Conservation (phyloP, 2,113 vertebrate species). For the Romanogobio albipinnatus region DNA sequence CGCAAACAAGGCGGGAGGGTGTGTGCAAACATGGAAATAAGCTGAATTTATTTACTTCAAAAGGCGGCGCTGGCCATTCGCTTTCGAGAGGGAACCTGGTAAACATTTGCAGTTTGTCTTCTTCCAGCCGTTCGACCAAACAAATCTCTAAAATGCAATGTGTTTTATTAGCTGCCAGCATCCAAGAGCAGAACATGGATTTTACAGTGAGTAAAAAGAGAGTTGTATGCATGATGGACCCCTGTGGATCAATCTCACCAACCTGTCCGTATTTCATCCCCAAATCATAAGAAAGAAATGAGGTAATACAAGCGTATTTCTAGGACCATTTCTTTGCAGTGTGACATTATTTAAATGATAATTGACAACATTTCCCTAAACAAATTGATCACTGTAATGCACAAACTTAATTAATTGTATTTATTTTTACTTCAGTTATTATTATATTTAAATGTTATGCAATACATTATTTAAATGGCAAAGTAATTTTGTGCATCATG, state of each 20-base stretch:
- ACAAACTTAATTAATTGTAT: neutral
- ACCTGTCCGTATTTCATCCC: neutral
- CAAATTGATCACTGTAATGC: neutral
- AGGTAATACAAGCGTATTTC: neutral
- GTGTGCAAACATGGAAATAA: constrained; percentile 55
- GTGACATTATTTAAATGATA: neutral
- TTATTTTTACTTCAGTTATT: neutral
- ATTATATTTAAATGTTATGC: neutral
- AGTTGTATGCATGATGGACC: neutral
- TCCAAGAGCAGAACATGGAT: constrained; percentile 45
- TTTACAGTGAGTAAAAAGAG: constrained; percentile 36
- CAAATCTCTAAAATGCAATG: constrained; percentile 28
- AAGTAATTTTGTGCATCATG: neutral
- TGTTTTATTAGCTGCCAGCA: constrained; percentile 42
- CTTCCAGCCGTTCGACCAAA: constrained; percentile 46
- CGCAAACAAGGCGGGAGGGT: constrained; percentile 55
- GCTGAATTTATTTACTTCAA: constrained; percentile 59
- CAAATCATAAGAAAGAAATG: neutral
- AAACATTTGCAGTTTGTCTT: constrained; percentile 51
- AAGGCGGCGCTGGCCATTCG: constrained; percentile 34
- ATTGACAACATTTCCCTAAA: neutral
- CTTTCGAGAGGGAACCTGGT: constrained; percentile 29
- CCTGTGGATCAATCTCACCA: neutral
- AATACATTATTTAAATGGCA: neutral
- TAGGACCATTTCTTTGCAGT: neutral